phyloP scores from a whole-genome alignment of 2,888 invertebrate genomes.

The Achlya flavicornis region DNA sequence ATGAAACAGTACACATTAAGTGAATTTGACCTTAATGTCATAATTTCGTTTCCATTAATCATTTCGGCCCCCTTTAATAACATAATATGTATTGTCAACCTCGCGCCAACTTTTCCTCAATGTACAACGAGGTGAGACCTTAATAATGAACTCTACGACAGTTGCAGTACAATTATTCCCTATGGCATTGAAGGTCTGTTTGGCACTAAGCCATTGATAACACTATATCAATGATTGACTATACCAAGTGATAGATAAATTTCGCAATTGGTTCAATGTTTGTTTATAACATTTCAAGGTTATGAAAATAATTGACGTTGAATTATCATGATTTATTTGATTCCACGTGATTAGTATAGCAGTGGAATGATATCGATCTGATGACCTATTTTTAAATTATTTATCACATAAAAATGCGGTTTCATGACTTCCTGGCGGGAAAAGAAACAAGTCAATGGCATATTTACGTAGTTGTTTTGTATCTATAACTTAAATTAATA shows the following conservation, averaged over 20 bases:
- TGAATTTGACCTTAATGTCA: background rate
- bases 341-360: background rate
- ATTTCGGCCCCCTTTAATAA: background rate
- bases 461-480: background rate
- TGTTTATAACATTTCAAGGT: conserved; percentile 6
- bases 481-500: background rate
- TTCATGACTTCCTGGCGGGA: background rate
- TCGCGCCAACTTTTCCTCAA: background rate
- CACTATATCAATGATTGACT: conserved; percentile 12
- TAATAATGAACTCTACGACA: conserved; percentile 1
- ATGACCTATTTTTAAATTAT: background rate
- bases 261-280: conserved; percentile 9
- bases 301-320: background rate
- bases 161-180: background rate
- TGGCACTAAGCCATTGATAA: conserved; percentile 9
- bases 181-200: background rate
- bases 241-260: conserved; percentile 5
- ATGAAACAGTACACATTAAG: too few relatives aligned
- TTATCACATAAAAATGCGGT: background rate
- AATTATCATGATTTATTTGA: background rate
- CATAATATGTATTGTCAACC: background rate
- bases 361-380: background rate
- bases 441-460: background rate
- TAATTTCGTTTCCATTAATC: background rate
- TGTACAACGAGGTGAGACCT: background rate